phyloP scores from a whole-genome alignment of 2,888 invertebrate genomes.

The Cheilosia impressa region DNA sequence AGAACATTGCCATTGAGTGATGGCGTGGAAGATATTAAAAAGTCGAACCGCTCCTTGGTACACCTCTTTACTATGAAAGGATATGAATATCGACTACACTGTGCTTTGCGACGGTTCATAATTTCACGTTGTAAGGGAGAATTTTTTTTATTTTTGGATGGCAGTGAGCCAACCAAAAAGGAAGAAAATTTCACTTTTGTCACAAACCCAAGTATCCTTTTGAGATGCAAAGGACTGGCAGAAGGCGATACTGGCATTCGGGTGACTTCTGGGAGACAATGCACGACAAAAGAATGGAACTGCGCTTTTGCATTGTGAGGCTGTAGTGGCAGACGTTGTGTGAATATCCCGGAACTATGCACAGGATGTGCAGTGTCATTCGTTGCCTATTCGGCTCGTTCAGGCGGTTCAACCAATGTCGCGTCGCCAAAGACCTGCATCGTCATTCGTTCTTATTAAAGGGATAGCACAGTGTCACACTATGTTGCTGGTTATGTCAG shows the following conservation, averaged over 20 bases:
- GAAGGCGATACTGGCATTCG: conserved; percentile 53
- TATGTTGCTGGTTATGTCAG: conserved; percentile 6
- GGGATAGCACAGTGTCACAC: conserved; percentile 11
- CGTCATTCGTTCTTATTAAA: conserved; percentile 31
- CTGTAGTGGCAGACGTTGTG: conserved; percentile 10
- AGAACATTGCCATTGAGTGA: conserved; percentile 59
- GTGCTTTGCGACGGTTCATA: conserved; percentile 55
- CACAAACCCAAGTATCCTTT: conserved; percentile 58
- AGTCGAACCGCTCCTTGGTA: conserved; percentile 42
- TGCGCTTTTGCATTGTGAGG: background rate
- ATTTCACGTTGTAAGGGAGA: conserved; percentile 37
- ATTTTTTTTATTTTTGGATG: conserved; percentile 31
- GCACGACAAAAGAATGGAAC: conserved; percentile 50
- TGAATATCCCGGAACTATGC: conserved; percentile 41
- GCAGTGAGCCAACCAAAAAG: conserved; percentile 55
- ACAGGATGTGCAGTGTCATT: conserved; percentile 55
- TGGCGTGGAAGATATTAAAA: conserved; percentile 70
- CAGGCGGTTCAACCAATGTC: conserved; percentile 7
- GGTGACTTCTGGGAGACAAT: conserved; percentile 52
- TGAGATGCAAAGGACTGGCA: conserved; percentile 37
- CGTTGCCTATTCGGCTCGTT: conserved; percentile 10
- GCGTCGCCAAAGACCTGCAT: background rate
- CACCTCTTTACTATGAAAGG: conserved; percentile 22
- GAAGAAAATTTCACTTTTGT: conserved; percentile 55
- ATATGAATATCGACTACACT: conserved; percentile 20